Evolutionary conservation across 2,888 invertebrate genomes (phyloP).

Genomic region (Andrena minutula): DNA sequence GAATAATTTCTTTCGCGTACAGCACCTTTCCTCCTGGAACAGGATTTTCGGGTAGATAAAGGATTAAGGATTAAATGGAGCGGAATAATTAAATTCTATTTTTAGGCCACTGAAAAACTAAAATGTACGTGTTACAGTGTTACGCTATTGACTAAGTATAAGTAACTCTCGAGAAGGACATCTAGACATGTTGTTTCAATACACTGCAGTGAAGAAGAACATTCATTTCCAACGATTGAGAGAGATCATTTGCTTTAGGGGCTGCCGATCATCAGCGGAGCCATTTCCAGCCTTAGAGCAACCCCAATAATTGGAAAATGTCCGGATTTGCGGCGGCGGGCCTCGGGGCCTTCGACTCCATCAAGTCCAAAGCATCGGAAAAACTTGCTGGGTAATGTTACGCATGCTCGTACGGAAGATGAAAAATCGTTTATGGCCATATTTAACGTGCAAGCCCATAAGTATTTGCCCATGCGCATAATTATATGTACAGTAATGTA

Average conservation of each 20-base stretch:
- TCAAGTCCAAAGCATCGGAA: slow-evolving; percentile 81
- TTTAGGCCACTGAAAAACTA: no score
- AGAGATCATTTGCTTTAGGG: slow-evolving; percentile 72
- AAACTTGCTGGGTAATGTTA: slow-evolving; percentile 80
- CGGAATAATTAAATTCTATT: no score
- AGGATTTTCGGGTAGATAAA: no score
- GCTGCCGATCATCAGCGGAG: slow-evolving; percentile 80
- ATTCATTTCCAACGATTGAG: background rate
- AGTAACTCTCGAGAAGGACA: no score
- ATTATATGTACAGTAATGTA: background rate
- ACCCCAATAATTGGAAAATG: slow-evolving; percentile 85
- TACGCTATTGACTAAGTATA: no score
- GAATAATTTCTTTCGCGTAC: no score
- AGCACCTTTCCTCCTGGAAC: no score
- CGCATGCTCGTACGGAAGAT: slow-evolving; percentile 28
- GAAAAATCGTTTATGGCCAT: slow-evolving; percentile 53
- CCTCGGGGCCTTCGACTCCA: slow-evolving; percentile 82
- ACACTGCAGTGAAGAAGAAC: background rate
- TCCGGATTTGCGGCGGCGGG: slow-evolving; percentile 84
- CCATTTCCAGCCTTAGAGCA: slow-evolving; percentile 77
- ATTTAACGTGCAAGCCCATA: background rate
- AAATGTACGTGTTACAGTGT: no score
- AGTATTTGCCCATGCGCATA: slow-evolving; percentile 27
- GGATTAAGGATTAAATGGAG: no score
- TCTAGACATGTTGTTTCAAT: no score